Base-by-base conservation (phyloP, 2,113 vertebrate genomes). In the Phrynocephalus versicolor region DNA sequence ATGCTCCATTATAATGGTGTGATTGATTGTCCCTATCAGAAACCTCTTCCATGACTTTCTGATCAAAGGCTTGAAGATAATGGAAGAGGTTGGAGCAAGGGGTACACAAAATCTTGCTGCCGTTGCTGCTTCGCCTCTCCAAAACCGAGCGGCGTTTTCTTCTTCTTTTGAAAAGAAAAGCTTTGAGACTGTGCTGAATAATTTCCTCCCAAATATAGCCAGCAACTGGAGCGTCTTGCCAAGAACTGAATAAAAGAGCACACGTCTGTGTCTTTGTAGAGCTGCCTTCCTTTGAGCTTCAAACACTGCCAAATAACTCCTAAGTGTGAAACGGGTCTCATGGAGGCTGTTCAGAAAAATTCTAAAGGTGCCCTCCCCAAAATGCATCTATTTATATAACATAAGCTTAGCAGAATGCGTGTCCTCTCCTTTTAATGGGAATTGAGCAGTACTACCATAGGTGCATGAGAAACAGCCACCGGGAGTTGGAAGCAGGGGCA, bases 201-300 rank as follows among this genome's bases (percentile, higher is more conserved):
- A 84, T 92, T 94, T 6, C 51, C 62, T 88, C 85, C 91, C 87
- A 94, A 88, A 84, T 92, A 74, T 39, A 75, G 75, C 87, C n/a
- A 88, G 88, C 90, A 91, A 89, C 72, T 91, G 72, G 27, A 71
- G 4, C 83, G 82, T 41, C 57, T 90, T 94, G 77, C 71, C 39
- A 89, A 12, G 21, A 87, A 77, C 64, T 35, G 23, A 76, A 27
- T n/a, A 80, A 27, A 27, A 45, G 64, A 30, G 81, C 75, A 35
- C 80, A 64, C 18, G 57, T 39, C 62, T 18, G 64, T 7, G 78
- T 88, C 84, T 85, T 84, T 87, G 13, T 84, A 87, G 80, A 88
- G 55, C 71, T 19, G 79, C 65, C 80, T 81, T 92, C 69, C 88
- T 92, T 93, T 92, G 81, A 62, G 83, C 89, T 72, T 45, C 86